Evolutionary conservation across 2,888 invertebrate genomes (phyloP), one percentile per base, ranked within the genome.

Genomic region (Ectemnius continuus): DNA sequence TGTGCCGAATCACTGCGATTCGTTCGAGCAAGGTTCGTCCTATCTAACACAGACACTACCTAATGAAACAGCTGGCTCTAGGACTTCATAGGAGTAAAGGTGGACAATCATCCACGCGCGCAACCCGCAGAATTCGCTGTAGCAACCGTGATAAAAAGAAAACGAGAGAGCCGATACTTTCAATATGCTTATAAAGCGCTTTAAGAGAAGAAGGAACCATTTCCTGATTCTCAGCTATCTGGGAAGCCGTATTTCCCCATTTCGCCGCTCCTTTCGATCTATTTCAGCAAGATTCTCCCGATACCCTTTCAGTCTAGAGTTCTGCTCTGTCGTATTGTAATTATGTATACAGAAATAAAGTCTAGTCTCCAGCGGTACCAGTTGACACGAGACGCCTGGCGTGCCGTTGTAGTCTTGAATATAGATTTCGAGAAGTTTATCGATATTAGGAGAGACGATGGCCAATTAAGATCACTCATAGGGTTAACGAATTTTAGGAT

Each of bases 91-190:
- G 36, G 36, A 69, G 61, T 70, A 75, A 67, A 73, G 36, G 80
- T 75, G 75, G 78, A 78, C 78, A 80, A 80, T 80, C 80, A 78
- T 78, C 73, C 75, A 80, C 71, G 52, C 23, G 67, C 70, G 26
- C 45, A 65, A 47, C n/a, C 66, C 77, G 61, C 63, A 62, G 62
- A 61, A 64, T 73, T 72, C 59, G 62, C 69, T 66, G 73, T 63
- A 75, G 59, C 65, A 59, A 28, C 8, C 52, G 16, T n/a, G 52
- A 52, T 4, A 52, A 26, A 56, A 52, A 67, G 70, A 46, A 70
- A 52, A 72, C 65, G 18, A 68, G 47, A 60, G 67, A n/a, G 36
- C 36, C 47, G 71, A 79, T 81, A 84, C 81, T 81, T 83, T 83
- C 57, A 65, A 70, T 81, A 83, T 60, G 71, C 80, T 80, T 76